These are phyloP conservation scores for Cyrtorhinus lividipennis DNA, from an alignment of 1,140 invertebrate species.

Conservation along the genomic window DNA sequence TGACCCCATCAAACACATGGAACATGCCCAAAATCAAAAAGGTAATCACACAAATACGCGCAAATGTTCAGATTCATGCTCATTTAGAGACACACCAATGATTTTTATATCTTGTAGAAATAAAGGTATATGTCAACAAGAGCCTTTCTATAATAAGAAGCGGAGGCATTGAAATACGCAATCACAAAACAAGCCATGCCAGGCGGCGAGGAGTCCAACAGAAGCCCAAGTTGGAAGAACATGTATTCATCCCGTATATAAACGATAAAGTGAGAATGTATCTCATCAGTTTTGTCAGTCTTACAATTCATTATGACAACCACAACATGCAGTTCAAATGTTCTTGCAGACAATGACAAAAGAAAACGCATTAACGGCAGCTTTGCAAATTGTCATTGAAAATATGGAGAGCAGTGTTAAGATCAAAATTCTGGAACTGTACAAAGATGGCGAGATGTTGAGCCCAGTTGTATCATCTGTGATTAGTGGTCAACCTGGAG, in stretches of 20 bases:
- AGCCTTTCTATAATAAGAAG: slow-evolving; percentile 28
- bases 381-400: neutral
- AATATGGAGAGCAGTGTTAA: neutral
- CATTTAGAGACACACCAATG: neutral
- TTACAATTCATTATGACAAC: too few relatives aligned
- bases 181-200: slow-evolving; percentile 39
- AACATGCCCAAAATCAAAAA: neutral
- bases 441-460: neutral
- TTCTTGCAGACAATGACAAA: neutral
- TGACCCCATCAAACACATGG: slow-evolving; percentile 50
- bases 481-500: neutral
- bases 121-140: neutral
- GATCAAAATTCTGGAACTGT: neutral
- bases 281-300: too few relatives aligned
- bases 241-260: slow-evolving; percentile 36
- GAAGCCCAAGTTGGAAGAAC: slow-evolving; percentile 24
- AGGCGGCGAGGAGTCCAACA: slow-evolving; percentile 27
- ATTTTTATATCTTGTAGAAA: neutral
- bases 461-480: neutral
- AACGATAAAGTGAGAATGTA: neutral
- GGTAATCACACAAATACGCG: too few relatives aligned
- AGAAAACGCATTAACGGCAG: neutral
- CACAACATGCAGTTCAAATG: neutral
- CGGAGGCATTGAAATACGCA: slow-evolving; percentile 41
- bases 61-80: too few relatives aligned